These are phyloP conservation scores for Ctenosaura bakeri DNA, from an alignment of 2,797 vertebrate genomes.

Conservation along the genomic window DNA sequence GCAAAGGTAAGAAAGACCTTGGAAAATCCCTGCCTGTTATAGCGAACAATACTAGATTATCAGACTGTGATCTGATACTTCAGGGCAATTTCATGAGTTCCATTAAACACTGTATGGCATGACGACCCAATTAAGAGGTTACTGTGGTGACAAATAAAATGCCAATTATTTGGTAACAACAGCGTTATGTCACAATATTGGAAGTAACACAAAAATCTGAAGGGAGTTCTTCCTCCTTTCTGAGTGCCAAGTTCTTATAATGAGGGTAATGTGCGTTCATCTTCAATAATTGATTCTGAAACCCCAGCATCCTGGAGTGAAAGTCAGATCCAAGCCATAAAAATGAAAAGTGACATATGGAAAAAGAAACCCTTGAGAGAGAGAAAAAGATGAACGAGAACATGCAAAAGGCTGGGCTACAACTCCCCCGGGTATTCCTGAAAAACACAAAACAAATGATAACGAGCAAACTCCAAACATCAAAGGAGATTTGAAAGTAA, in stretches of 20 bases:
- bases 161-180: conserved; percentile 44
- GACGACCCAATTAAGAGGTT: neutral
- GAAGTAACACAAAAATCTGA: neutral
- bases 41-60: neutral
- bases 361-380: neutral
- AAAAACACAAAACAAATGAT: neutral
- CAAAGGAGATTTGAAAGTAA: conserved; percentile 28
- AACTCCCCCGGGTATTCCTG: conserved; percentile 20
- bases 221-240: neutral
- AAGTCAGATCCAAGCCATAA: rapidly evolving
- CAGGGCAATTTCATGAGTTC: neutral
- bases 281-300: conserved; percentile 42
- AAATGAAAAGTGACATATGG: neutral
- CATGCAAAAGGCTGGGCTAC: neutral
- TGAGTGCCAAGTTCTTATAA: conserved; percentile 1
- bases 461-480: neutral
- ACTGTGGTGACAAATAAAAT: neutral
- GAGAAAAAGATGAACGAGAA: neutral
- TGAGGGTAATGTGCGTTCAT: neutral
- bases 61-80: neutral
- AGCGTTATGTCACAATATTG: conserved; percentile 23
- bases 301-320: conserved; percentile 9
- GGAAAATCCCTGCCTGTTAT: neutral
- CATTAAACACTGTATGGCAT: neutral
- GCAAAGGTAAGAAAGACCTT: neutral